Evolutionary conservation across 2,888 invertebrate species (phyloP).

Genomic region (Dryomyza anilis): DNA sequence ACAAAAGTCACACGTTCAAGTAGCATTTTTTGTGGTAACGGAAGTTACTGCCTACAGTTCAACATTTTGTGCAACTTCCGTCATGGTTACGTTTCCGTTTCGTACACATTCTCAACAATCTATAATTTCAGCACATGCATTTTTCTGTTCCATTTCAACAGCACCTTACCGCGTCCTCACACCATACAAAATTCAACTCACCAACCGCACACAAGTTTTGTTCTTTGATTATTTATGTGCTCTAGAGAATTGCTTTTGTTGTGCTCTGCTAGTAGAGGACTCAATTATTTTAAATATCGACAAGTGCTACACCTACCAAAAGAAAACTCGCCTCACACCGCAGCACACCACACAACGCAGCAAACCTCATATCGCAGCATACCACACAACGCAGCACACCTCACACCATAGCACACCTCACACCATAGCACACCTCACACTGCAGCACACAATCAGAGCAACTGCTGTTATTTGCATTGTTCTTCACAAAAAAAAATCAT

Average conservation of each 20-base stretch:
- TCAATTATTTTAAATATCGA: constrained; percentile 56
- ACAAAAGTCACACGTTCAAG: no score
- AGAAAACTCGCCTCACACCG: not conserved
- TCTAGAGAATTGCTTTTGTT: not conserved
- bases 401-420: not conserved
- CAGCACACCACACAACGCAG: no score
- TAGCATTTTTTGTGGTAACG: not conserved
- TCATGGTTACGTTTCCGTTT: constrained; percentile 11
- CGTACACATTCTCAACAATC: constrained; percentile 21
- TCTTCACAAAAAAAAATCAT: no score
- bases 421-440: not conserved
- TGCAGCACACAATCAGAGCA: not conserved
- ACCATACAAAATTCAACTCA: not conserved
- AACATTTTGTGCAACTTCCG: not conserved
- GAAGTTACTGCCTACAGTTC: constrained; percentile 15
- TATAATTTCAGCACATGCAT: constrained; percentile 22
- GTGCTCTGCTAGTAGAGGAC: constrained; percentile 5
- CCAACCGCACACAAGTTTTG: not conserved
- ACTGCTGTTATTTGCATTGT: not conserved
- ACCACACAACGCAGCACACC: not conserved
- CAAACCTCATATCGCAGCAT: not conserved
- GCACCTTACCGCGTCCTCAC: not conserved
- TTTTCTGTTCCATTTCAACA: not conserved
- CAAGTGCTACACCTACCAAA: constrained; percentile 41
- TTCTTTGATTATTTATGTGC: not conserved